Conservation (phyloP, 1,140 invertebrate genomes). For the Diabrotica undecimpunctata region DNA sequence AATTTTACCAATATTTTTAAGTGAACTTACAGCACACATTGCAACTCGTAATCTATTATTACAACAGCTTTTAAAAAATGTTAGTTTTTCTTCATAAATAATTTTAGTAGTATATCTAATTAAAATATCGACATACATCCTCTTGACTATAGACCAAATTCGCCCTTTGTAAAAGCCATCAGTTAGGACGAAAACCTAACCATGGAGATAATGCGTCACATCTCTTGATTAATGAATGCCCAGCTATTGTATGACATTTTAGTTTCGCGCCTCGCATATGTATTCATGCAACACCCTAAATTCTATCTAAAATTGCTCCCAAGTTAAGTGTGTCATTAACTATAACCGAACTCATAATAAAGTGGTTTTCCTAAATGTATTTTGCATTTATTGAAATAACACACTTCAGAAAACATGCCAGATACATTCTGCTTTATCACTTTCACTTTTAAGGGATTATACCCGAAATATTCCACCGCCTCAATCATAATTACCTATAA, state of each 20-base stretch:
- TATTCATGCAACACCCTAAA: conserved; percentile 24
- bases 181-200: not conserved
- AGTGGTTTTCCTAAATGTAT: conserved; percentile 19
- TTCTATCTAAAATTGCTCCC: conserved; percentile 9
- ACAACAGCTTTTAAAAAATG: no score
- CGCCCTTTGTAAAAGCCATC: no score
- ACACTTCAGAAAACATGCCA: conserved; percentile 16
- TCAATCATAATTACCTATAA: no score
- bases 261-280: conserved; percentile 25
- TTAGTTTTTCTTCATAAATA: no score
- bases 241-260: conserved; percentile 33
- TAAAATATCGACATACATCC: no score
- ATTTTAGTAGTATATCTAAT: no score
- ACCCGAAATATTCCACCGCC: no score
- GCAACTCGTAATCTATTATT: no score
- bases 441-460: no score
- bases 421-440: conserved; percentile 10
- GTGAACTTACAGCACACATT: no score
- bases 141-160: no score
- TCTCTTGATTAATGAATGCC: conserved; percentile 33
- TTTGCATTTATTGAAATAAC: conserved; percentile 19
- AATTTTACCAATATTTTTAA: no score
- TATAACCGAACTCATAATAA: conserved; percentile 20
- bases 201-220: conserved; percentile 32
- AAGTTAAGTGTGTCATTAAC: conserved; percentile 18